Evolutionary conservation across 2,113 vertebrate genomes (phyloP).

Genomic region (Azemiops feae): DNA sequence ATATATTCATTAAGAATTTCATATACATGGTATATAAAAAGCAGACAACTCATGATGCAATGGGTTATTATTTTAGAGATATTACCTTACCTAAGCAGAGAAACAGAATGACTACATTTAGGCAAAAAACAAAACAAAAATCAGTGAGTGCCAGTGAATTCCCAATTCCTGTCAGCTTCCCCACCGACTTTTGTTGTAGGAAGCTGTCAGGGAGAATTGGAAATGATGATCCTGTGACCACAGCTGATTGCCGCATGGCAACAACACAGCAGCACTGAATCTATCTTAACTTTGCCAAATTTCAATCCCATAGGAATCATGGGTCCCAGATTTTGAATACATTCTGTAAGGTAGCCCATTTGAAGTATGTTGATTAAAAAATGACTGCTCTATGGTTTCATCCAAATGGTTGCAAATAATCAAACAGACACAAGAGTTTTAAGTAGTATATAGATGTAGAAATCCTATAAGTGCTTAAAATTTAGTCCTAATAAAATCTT

Average conservation of each 20-base stretch:
- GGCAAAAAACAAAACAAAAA: no score
- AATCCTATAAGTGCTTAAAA: background rate
- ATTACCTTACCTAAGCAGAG: no score
- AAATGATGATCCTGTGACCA: no score
- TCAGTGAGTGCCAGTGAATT: no score
- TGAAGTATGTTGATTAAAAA: background rate
- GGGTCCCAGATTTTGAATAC: background rate
- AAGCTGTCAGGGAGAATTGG: no score
- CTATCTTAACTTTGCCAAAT: background rate
- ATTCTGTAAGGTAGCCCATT: background rate
- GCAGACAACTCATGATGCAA: no score
- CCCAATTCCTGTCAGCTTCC: no score
- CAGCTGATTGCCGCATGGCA: no score
- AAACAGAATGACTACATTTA: no score
- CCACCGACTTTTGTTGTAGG: no score
- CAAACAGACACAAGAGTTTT: background rate
- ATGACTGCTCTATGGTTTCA: background rate
- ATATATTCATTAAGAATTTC: rapidly evolving
- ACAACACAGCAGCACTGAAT: background rate
- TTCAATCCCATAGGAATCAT: background rate
- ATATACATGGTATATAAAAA: background rate
- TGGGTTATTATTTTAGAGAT: no score
- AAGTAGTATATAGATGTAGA: background rate
- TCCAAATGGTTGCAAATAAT: background rate
- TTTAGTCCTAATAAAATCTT: background rate